Percentiles rank a stretch among this genome's conserved stretches.
Evolutionary conservation across 92 coral and sea anemone species (phyloP).

Genomic region (Pocillopora meandrina): DNA sequence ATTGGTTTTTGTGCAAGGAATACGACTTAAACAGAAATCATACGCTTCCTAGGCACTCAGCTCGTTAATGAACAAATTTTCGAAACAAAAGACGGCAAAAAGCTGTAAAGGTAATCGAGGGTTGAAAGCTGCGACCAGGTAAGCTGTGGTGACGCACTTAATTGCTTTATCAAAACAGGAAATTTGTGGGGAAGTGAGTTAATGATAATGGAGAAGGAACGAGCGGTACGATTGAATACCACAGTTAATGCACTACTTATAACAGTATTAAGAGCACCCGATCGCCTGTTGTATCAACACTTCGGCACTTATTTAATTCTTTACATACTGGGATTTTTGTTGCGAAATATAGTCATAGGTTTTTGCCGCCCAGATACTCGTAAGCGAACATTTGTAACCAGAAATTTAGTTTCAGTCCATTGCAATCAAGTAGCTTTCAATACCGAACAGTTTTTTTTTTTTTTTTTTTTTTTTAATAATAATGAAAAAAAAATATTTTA

Average conservation of each 20-base stretch:
- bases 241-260: background rate
- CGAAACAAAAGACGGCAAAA: constrained; percentile 11
- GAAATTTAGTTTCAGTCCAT: too few relatives aligned
- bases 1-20: constrained; percentile 39
- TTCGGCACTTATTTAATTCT: background rate
- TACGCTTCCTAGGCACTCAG: constrained; percentile 1
- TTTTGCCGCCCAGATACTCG: background rate
- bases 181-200: background rate
- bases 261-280: background rate
- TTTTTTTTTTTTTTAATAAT: too few relatives aligned
- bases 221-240: background rate
- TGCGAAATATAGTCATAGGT: background rate
- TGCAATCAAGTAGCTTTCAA: too few relatives aligned
- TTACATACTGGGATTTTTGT: background rate
- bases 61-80: constrained; percentile 12
- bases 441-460: too few relatives aligned
- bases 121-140: constrained; percentile 22
- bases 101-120: background rate
- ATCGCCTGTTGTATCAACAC: background rate
- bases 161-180: background rate
- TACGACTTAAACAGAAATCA: background rate
- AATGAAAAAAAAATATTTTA: too few relatives aligned
- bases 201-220: background rate
- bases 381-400: background rate
- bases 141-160: background rate